Evolutionary conservation across 2,888 invertebrate species (phyloP), one percentile per base, ranked within the genome.

Genomic region (Synergus umbraculus): DNA sequence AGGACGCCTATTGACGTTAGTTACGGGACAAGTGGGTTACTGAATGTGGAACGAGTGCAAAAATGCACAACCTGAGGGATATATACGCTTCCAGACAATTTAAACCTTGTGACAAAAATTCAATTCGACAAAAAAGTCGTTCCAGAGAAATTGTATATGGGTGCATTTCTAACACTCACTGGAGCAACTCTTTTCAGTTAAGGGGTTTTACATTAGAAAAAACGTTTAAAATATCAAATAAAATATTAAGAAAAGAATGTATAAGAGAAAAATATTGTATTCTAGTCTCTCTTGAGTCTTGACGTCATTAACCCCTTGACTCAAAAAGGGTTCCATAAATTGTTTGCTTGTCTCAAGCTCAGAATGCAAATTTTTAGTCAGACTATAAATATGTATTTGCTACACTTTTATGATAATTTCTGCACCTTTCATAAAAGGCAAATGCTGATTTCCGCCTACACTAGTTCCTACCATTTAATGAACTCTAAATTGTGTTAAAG

Each of bases 21-120:
- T 65, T 65, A 43, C 18, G 9, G n/a, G n/a, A 43, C 65, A 65
- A 65, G 65, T 65, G 41, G 9, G 41, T 41, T 43, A 65, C 41
- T 65, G 41, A 43, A 65, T 65, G 43, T 65, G 8, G 43, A 65
- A 13, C 65, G n/a, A 65, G 43, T 65, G 65, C 41, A 65, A 43
- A 65, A 65, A 65, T 65, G 41, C 41, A 41, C 41, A n/a, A 15
- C 41, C 41, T 43, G 41, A 29, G 41, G 37, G n/a, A 65, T 15
- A n/a, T 18, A n/a, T 41, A 65, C 13, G 22, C 22, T 54, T 8
- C 8, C 7, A 54, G 54, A 54, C 54, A 54, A n/a, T 54, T 54
- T n/a, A 54, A n/a, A n/a, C 8, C n/a, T n/a, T 54, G 54, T 54
- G 54, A 54, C 54, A n/a, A 54, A 54, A 54, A 54, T 54, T n/a